A percentile compares a stretch with the other conserved stretches of the same genome.
Evolutionary conservation across 2,113 vertebrate genomes (phyloP).

Genomic region (Brachypteracias leptosomus): DNA sequence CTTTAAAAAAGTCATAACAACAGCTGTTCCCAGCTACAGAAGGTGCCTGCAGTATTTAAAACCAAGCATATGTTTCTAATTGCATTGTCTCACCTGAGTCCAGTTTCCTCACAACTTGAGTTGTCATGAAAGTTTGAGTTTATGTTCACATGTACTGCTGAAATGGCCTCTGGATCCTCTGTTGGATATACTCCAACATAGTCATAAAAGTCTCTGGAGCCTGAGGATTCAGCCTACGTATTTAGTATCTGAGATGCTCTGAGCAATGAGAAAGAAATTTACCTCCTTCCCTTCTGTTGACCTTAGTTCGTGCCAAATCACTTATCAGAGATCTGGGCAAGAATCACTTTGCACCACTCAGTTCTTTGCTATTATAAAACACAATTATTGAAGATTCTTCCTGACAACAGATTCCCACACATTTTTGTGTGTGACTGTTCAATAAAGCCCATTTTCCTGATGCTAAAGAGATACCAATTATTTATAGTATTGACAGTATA

Average conservation of each 20-base stretch:
- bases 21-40: constrained; percentile 3
- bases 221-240: neutral
- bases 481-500: neutral
- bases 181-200: neutral
- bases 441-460: neutral
- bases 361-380: neutral
- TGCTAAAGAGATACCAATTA: neutral
- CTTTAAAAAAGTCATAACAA: neutral
- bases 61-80: constrained; percentile 24
- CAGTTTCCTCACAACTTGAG: neutral
- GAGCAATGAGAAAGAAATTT: neutral
- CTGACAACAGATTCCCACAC: neutral
- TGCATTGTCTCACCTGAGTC: constrained; percentile 1
- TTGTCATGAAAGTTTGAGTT: neutral
- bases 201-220: neutral
- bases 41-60: constrained; percentile 2
- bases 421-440: neutral
- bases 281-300: neutral
- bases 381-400: neutral
- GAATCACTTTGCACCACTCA: neutral
- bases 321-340: neutral
- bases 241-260: neutral
- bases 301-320: neutral
- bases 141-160: neutral
- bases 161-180: neutral